Percentiles rank a stretch among this genome's conserved stretches.
phyloP scores from a whole-genome alignment of 2,113 vertebrate species.

The Asarcornis scutulata region DNA sequence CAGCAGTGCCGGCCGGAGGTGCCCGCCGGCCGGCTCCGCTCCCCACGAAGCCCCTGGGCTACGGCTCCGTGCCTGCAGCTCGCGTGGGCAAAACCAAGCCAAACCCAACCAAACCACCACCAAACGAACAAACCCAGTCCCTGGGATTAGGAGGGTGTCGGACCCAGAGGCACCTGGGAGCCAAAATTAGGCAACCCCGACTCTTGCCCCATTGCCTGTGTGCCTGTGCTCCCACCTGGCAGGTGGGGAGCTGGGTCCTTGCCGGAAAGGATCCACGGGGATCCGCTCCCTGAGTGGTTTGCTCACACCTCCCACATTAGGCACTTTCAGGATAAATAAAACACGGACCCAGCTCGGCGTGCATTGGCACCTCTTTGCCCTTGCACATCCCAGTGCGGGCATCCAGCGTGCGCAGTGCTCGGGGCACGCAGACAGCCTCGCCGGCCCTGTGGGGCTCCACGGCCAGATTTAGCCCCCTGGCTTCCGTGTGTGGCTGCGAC shows the following conservation, averaged over 20 bases:
- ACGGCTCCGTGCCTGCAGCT: neutral
- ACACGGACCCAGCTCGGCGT: neutral
- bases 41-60: neutral
- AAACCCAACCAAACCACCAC: no score
- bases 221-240: neutral
- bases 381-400: neutral
- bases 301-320: rapidly evolving
- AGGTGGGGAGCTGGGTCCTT: neutral
- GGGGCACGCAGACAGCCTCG: neutral
- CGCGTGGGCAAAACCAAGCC: no score
- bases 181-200: neutral
- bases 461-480: neutral
- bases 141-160: no score
- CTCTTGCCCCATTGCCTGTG: rapidly evolving
- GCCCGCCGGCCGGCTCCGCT: neutral
- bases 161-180: neutral
- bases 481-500: neutral
- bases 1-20: neutral
- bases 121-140: neutral
- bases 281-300: neutral
- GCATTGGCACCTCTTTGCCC: neutral
- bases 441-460: neutral
- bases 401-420: rapidly evolving
- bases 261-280: no score
- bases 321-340: neutral